Conservation (phyloP, 2,113 vertebrate genomes). For the Planiliza haematocheilus region DNA sequence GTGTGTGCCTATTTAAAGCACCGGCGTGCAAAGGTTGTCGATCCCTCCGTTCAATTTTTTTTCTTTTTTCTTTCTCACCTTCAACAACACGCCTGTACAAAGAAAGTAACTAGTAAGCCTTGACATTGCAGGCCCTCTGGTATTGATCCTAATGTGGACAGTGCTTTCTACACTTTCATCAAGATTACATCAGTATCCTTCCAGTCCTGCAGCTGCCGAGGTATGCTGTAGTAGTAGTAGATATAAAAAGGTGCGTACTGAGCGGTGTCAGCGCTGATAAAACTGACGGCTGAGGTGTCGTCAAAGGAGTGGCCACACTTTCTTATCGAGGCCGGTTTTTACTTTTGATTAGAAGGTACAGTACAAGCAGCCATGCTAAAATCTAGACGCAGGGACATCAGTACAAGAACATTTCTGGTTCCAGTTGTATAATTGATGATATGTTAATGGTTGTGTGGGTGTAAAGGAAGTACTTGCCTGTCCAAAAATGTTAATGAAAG, state of each 20-base stretch:
- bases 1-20: no score
- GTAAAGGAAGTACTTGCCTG: no score
- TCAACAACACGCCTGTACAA: neutral
- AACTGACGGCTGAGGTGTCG: neutral
- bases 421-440: no score
- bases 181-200: slow-evolving; percentile 59
- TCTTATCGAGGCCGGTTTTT: neutral
- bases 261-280: slow-evolving; percentile 19
- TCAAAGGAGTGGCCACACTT: neutral
- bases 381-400: no score
- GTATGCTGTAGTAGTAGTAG: slow-evolving; percentile 1
- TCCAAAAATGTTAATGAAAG: no score
- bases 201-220: slow-evolving; percentile 12
- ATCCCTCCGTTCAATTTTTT: no score
- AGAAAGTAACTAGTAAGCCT: neutral
- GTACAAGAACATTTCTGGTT: no score
- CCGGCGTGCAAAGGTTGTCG: no score
- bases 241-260: neutral
- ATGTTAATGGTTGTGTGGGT: no score
- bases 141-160: slow-evolving; percentile 54
- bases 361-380: no score
- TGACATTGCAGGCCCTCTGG: slow-evolving; percentile 10
- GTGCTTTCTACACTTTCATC: slow-evolving; percentile 60
- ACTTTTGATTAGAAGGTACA: neutral
- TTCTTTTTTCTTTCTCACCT: neutral